Base-by-base conservation (phyloP, 2,797 vertebrate genomes). In the Knipowitschia caucasica region DNA sequence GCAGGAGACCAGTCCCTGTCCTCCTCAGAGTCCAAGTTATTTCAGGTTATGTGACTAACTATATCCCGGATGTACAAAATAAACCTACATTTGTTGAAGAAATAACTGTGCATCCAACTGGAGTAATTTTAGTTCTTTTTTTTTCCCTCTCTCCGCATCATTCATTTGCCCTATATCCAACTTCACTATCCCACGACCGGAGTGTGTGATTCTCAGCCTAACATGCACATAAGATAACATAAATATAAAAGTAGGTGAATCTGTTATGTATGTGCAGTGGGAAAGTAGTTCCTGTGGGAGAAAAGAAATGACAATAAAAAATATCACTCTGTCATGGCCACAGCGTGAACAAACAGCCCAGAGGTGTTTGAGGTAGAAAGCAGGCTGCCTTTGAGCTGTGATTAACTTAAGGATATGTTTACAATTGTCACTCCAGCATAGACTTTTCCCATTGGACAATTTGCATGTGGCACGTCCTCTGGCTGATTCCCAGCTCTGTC, bases 391-490 rank as follows among this genome's bases (percentile, higher is more conserved):
- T 76, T 78, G 66, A 86, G 81, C 78, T 77, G 72, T 65, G 62
- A 68, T 59, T 31, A n/a, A n/a, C n/a, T n/a, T n/a, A 63, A 20
- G 36, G 18, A 17, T 39, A 39, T 36, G 67, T 57, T 62, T 61
- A 64, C 62, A 82, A 86, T 81, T 83, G 82, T 81, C 79, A 80
- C 63, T 68, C 62, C 46, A 31, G 69, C 69, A 67, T 50, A 71
- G 24, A 69, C 53, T 62, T 67, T 77, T 83, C 80, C 75, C 80
- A 82, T 58, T 68, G 71, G 64, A 65, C 44, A 62, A 79, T 80
- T 87, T 84, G 74, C 83, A 81, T 81, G 66, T 54, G 71, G 78
- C 74, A 69, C 69, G 69, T 77, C 58, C 29, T 10, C 66, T 68
- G 75, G 80, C 75, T 73, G 60, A 77, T 77, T 86, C 70, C 68